Conservation (phyloP, 2,888 invertebrate genomes). For the Leptopilina myrica region DNA sequence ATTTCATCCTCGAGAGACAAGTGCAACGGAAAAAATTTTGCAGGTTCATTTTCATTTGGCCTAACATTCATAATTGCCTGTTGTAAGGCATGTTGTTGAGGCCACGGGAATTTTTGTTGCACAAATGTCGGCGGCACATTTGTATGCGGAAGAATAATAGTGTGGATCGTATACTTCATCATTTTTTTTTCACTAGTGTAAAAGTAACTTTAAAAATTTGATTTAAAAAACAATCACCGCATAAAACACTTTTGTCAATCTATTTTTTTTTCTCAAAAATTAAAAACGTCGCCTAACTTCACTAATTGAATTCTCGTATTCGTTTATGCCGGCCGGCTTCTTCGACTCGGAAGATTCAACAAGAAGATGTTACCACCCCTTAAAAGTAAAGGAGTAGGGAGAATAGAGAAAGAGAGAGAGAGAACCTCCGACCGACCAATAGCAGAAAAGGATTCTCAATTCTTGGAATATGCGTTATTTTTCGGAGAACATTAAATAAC, state of each 20-base stretch:
- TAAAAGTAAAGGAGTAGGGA: background rate
- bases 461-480: background rate
- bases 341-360: background rate
- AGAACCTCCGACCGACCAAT: background rate
- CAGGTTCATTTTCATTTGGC: background rate
- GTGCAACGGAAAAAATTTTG: background rate
- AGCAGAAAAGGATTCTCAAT: background rate
- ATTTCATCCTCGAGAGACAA: slow-evolving; percentile 10
- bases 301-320: background rate
- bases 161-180: too few relatives aligned
- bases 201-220: too few relatives aligned
- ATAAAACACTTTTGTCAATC: too few relatives aligned
- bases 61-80: too few relatives aligned
- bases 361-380: slow-evolving; percentile 7
- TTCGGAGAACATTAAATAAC: slow-evolving; percentile 3
- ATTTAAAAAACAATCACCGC: too few relatives aligned
- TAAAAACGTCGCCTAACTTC: background rate
- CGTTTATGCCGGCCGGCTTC: background rate
- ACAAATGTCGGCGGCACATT: too few relatives aligned
- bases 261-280: too few relatives aligned
- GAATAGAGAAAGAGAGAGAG: background rate
- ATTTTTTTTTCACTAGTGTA: too few relatives aligned
- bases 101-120: background rate
- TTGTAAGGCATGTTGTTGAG: background rate
- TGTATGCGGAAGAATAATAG: too few relatives aligned